Evolutionary conservation across 1,140 invertebrate genomes (phyloP).

Genomic region (Triops longicaudatus): DNA sequence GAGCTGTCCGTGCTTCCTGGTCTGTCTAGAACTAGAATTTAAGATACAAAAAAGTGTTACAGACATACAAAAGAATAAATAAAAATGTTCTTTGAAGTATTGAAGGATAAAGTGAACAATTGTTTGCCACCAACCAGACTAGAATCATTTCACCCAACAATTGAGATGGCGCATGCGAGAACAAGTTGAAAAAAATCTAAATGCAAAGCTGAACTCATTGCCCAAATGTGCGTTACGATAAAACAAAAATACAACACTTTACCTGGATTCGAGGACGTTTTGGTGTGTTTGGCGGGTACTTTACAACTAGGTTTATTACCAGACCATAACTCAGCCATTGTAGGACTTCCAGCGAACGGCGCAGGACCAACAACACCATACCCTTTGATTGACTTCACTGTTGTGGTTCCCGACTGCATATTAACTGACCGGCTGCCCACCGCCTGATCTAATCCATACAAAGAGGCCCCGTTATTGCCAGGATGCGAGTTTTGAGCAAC

Average conservation of each 20-base stretch:
- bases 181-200: too few species aligned
- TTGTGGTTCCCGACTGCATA: not conserved
- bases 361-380: not conserved
- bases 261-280: constrained; percentile 18
- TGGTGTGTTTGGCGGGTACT: constrained; percentile 16
- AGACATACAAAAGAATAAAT: not conserved
- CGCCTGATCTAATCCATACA: not conserved
- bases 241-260: not conserved
- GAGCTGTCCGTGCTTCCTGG: constrained; percentile 43
- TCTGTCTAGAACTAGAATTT: constrained; percentile 16
- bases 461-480: constrained; percentile 2
- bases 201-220: too few species aligned
- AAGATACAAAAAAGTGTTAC: not conserved
- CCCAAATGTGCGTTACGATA: too few species aligned
- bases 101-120: too few species aligned
- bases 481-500: not conserved
- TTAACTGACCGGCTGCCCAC: not conserved
- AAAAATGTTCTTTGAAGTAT: not conserved
- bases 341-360: constrained; percentile 23
- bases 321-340: constrained; percentile 26
- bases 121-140: too few species aligned
- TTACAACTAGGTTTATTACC: constrained; percentile 19
- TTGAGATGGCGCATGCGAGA: too few species aligned
- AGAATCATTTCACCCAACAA: too few species aligned
- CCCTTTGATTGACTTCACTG: constrained; percentile 12